These are phyloP conservation scores for Leptodactylus fuscus DNA, from an alignment of 2,113 vertebrate species.

Conservation along the genomic window DNA sequence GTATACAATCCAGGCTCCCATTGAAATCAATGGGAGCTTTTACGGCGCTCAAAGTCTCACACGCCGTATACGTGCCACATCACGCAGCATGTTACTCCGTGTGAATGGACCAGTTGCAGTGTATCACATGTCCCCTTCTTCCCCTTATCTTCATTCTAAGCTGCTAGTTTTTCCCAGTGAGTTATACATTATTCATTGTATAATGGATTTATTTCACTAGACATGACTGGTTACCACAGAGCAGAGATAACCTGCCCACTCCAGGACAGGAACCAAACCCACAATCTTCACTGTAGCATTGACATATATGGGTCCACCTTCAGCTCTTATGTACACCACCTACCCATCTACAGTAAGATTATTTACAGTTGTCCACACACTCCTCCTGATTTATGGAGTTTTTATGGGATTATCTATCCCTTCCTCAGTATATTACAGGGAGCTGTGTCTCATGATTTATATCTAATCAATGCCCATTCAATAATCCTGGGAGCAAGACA, in stretches of 20 bases:
- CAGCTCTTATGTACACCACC: background rate
- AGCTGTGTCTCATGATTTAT: background rate
- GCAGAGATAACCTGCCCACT: background rate
- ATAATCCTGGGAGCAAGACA: slow-evolving; percentile 3
- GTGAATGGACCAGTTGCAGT: too few relatives aligned
- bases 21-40: too few relatives aligned
- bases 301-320: too few relatives aligned
- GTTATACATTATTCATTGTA: background rate
- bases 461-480: slow-evolving; percentile 1
- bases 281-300: too few relatives aligned
- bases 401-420: background rate
- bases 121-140: too few relatives aligned
- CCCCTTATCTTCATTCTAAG: too few relatives aligned
- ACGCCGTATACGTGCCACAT: too few relatives aligned
- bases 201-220: background rate
- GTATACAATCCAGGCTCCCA: too few relatives aligned
- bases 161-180: background rate
- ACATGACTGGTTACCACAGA: background rate
- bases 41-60: too few relatives aligned
- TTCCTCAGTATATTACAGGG: background rate
- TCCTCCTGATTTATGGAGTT: background rate
- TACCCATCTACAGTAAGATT: background rate
- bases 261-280: background rate
- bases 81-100: too few relatives aligned
- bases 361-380: background rate